Conservation (phyloP, 2,113 vertebrate species). For the Rhizomys pruinosus region DNA sequence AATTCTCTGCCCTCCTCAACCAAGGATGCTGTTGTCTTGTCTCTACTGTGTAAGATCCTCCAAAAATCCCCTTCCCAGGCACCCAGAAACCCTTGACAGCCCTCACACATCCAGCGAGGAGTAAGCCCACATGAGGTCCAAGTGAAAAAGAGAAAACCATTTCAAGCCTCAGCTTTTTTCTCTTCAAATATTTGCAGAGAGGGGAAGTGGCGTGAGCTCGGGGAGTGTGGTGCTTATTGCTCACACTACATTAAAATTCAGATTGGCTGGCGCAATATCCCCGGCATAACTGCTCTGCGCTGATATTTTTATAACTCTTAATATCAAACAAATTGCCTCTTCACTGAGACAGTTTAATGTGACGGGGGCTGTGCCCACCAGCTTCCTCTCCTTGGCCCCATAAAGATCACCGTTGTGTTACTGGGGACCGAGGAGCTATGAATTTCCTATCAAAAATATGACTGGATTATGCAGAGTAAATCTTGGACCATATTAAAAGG, state of each 20-base stretch:
- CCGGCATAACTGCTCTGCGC: slow-evolving; percentile 65
- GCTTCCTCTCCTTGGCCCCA: slow-evolving; percentile 73
- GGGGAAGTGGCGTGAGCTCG: slow-evolving; percentile 5
- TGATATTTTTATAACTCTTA: slow-evolving; percentile 84
- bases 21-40: background rate
- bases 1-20: background rate
- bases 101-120: background rate
- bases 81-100: no score
- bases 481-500: slow-evolving; percentile 74
- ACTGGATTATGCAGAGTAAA: slow-evolving; percentile 75
- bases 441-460: slow-evolving; percentile 79
- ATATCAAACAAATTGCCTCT: slow-evolving; percentile 84
- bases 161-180: slow-evolving; percentile 43
- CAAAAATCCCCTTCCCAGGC: background rate
- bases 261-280: slow-evolving; percentile 76
- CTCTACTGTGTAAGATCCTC: background rate
- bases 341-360: slow-evolving; percentile 82
- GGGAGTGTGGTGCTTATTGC: slow-evolving; percentile 70
- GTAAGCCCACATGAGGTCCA: background rate
- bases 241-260: slow-evolving; percentile 83
- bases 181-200: slow-evolving; percentile 77
- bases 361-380: slow-evolving; percentile 70
- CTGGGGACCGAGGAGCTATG: slow-evolving; percentile 74
- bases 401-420: slow-evolving; percentile 82
- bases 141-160: slow-evolving; percentile 24